These are phyloP conservation scores for Lysiphlebus fabarum DNA, from an alignment of 1,140 invertebrate genomes.

Conservation along the genomic window DNA sequence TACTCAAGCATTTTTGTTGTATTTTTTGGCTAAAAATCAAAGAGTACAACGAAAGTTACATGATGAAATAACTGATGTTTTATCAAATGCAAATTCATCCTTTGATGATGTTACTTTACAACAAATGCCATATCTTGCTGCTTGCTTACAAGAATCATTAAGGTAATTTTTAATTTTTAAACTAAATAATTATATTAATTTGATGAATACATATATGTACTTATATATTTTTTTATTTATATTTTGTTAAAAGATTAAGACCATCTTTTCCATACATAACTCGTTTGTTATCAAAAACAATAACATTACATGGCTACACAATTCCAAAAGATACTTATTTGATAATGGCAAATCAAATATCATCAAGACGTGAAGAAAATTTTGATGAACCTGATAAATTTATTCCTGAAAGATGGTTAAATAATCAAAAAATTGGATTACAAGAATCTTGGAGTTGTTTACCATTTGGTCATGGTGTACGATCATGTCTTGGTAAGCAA, in stretches of 20 bases:
- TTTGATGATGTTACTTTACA: slow-evolving; percentile 48
- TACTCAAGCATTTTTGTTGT: slow-evolving; percentile 60
- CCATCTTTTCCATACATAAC: slow-evolving; percentile 63
- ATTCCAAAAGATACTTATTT: slow-evolving; percentile 69
- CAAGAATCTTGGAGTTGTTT: slow-evolving; percentile 56
- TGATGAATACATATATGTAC: too few species aligned
- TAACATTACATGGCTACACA: slow-evolving; percentile 65
- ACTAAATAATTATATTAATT: too few species aligned
- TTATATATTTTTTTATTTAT: too few species aligned
- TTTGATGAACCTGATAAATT: slow-evolving; percentile 69
- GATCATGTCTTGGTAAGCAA: slow-evolving; percentile 60
- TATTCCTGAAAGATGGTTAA: slow-evolving; percentile 69
- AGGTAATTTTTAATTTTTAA: slow-evolving; percentile 43
- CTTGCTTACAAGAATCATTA: slow-evolving; percentile 67
- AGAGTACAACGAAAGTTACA: slow-evolving; percentile 60
- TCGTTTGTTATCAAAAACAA: slow-evolving; percentile 63
- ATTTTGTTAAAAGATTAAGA: slow-evolving; percentile 48
- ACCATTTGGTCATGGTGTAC: slow-evolving; percentile 61
- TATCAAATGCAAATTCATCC: slow-evolving; percentile 31
- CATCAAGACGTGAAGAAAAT: slow-evolving; percentile 65
- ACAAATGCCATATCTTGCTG: slow-evolving; percentile 62
- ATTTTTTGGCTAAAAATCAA: slow-evolving; percentile 60
- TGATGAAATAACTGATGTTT: slow-evolving; percentile 55
- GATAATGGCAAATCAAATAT: slow-evolving; percentile 68
- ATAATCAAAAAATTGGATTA: slow-evolving; percentile 34